Percentiles rank a stretch among this genome's conserved stretches.
phyloP scores from a whole-genome alignment of 2,113 vertebrate genomes.

The Dipodomys stephensi region DNA sequence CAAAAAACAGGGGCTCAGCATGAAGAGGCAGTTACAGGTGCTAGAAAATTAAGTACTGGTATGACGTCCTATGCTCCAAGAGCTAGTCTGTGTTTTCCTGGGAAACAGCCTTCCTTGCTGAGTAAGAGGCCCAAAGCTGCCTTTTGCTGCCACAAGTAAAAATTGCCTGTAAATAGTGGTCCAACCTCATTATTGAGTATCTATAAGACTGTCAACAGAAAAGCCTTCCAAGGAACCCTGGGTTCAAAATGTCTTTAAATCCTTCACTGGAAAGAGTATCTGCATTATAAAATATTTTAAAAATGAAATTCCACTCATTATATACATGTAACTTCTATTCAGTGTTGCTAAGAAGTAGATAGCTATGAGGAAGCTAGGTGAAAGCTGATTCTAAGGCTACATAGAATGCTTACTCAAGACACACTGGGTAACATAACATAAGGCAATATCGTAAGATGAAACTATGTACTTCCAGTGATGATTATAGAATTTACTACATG shows the following conservation, averaged over 20 bases:
- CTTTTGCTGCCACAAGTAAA: neutral
- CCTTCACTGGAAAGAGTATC: neutral
- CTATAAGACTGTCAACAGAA: neutral
- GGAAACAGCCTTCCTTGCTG: neutral
- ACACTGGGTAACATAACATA: neutral
- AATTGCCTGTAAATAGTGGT: neutral
- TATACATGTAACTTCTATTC: neutral
- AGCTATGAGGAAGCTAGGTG: neutral
- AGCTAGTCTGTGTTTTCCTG: neutral
- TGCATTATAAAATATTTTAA: constrained; percentile 30
- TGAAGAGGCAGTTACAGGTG: neutral
- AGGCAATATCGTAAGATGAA: neutral
- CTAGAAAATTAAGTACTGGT: neutral
- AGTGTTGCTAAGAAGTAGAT: neutral
- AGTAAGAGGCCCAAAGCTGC: neutral
- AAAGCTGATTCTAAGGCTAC: neutral
- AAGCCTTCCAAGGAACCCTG: neutral
- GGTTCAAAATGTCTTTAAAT: constrained; percentile 13
- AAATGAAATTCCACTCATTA: neutral
- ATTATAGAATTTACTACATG: neutral
- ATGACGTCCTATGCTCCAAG: neutral
- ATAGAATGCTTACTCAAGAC: neutral
- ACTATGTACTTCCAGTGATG: neutral
- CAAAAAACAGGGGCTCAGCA: constrained; percentile 58
- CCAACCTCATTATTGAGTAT: neutral